Conservation (phyloP, 37 sponge, comb jelly and placozoan species). For the Tethya wilhelma region DNA sequence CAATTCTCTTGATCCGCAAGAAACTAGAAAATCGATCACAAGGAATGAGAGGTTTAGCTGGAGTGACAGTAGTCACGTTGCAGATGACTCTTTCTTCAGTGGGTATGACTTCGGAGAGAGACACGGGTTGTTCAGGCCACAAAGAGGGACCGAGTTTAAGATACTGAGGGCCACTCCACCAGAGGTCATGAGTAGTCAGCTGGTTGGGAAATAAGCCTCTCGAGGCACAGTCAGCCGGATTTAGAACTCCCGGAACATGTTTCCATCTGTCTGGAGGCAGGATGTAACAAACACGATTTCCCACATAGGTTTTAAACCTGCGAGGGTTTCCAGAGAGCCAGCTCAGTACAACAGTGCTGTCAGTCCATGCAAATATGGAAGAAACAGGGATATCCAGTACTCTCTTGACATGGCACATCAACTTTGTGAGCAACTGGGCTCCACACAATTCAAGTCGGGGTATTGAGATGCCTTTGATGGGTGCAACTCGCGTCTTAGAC, state of each 20-base stretch:
- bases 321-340: constrained; percentile 31
- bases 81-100: constrained; percentile 28
- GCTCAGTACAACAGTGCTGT: constrained; percentile 31
- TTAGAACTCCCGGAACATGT: constrained; percentile 25
- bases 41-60: constrained; percentile 22
- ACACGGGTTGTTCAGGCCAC: neutral
- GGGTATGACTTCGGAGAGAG: neutral
- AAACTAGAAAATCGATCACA: constrained; percentile 23
- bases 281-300: constrained; percentile 37
- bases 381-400: constrained; percentile 5
- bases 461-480: constrained; percentile 30
- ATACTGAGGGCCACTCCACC: constrained; percentile 34
- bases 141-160: neutral
- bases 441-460: constrained; percentile 39
- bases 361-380: constrained; percentile 33
- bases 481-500: constrained; percentile 28
- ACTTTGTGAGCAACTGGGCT: constrained; percentile 20
- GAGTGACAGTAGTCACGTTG: neutral
- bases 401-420: constrained; percentile 11
- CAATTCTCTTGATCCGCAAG: constrained; percentile 25
- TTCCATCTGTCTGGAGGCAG: constrained; percentile 36
- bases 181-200: constrained; percentile 23
- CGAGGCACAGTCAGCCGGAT: constrained; percentile 47
- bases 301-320: constrained; percentile 44
- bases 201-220: constrained; percentile 27